A percentile compares a stretch with the other conserved stretches of the same genome.
Conservation (phyloP, 2,888 invertebrate genomes). For the Eupeodes luniger region DNA sequence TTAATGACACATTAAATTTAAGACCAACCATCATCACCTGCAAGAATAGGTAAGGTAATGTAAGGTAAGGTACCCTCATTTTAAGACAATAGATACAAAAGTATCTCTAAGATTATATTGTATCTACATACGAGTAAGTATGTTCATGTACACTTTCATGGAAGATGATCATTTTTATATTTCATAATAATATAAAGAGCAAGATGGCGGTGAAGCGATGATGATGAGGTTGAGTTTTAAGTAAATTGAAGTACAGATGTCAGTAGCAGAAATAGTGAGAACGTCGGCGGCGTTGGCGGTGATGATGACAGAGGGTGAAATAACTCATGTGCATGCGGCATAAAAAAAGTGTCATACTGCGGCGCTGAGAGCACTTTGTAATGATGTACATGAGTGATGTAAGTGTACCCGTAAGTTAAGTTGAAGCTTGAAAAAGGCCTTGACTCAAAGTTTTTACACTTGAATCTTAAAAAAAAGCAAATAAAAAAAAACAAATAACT, state of each 20-base stretch:
- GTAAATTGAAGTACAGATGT: conserved; percentile 16
- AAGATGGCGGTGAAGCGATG: too few species aligned
- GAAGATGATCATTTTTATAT: conserved; percentile 58
- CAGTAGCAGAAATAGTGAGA: background rate
- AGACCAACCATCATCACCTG: conserved; percentile 49
- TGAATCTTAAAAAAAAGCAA: background rate
- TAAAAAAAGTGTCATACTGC: conserved; percentile 37
- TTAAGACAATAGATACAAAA: conserved; percentile 52
- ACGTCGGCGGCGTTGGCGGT: background rate
- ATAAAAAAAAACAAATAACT: background rate
- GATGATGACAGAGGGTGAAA: conserved; percentile 28
- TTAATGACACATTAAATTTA: conserved; percentile 73
- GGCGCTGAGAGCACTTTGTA: background rate
- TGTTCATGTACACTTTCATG: conserved; percentile 33
- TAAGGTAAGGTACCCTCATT: conserved; percentile 51
- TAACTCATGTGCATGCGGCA: conserved; percentile 64
- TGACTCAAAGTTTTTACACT: conserved; percentile 49
- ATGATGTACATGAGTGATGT: conserved; percentile 21
- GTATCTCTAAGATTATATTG: conserved; percentile 20
- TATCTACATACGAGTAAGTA: background rate
- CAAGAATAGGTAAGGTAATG: too few species aligned
- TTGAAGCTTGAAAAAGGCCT: conserved; percentile 47
- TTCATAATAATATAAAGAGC: conserved; percentile 9
- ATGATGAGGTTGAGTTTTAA: background rate
- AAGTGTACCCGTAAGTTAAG: conserved; percentile 29